Base-by-base conservation (phyloP, 2,797 vertebrate genomes). In the Mus spretus region DNA sequence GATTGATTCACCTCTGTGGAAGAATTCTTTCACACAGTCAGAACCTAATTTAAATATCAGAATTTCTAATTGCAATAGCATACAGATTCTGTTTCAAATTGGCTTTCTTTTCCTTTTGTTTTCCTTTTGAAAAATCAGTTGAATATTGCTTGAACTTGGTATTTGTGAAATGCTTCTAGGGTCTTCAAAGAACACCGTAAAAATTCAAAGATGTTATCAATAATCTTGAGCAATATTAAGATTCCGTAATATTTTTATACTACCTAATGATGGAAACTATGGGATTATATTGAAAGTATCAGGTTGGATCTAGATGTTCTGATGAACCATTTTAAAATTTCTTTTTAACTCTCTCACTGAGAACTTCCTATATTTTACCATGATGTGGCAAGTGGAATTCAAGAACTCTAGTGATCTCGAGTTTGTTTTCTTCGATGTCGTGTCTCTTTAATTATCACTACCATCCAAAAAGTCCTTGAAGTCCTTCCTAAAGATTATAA, bases 261-360 rank as follows among this genome's bases (percentile, higher is more conserved):
- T 67, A 80, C n/a, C 34, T 40, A n/a, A 55, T 55, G 34, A 85
- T 67, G n/a, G 89, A 94, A 96, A 75, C n/a, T 37, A 90, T 87
- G 3, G 61, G 65, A 78, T 95, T 89, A 44, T 87, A 92, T 57
- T 74, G 55, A 90, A 90, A 63, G 83, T 94, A 92, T 11, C 5
- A 59, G 22, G 2, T 50, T 89, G 74, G 37, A 82, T 11, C 70
- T 74, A 7, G 83, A 26, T 79, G 31, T 95, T 93, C 55, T 93
- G 81, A 94, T 78, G 85, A 94, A 37, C 4, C 63, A 15, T 90
- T 94, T 74, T 80, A 6, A 57, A 90, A 84, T 96, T 95, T 90
- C 3, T 34, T 89, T 93, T 89, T 53, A 90, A 90, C 20, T 57
- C 19, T 79, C 72, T 90, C 55, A 94, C 15, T 59, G 47, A 85